Evolutionary conservation across 2,797 vertebrate species (phyloP).

Genomic region (Loriculus beryllinus): DNA sequence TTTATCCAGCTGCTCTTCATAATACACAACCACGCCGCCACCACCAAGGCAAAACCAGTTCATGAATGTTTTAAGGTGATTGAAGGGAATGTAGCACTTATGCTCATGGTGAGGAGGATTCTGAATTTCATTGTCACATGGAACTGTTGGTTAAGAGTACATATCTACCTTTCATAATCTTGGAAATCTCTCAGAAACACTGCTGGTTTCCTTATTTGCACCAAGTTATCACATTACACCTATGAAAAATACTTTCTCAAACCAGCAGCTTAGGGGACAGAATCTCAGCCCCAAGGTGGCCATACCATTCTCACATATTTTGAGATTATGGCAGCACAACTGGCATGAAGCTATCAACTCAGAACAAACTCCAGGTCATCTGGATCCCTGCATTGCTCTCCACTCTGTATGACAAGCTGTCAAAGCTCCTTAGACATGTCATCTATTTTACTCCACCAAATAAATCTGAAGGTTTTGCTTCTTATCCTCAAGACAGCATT

Average conservation of each 20-base stretch:
- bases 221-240: background rate
- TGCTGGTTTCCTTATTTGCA: background rate
- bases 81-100: background rate
- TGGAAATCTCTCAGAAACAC: background rate
- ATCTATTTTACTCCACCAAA: background rate
- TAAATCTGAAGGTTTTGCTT: background rate
- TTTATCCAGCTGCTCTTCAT: background rate
- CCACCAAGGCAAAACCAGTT: background rate
- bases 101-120: background rate
- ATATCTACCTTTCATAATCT: background rate
- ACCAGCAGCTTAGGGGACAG: background rate
- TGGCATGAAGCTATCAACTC: background rate
- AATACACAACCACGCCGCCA: background rate
- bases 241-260: background rate
- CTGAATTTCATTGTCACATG: background rate
- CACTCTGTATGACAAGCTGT: background rate
- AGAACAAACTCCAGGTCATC: background rate
- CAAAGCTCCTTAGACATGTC: background rate
- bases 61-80: background rate
- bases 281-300: background rate
- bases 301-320: background rate
- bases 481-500: fast-evolving
- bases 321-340: background rate
- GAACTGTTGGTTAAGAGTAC: background rate
- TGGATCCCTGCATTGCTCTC: background rate